phyloP scores from a whole-genome alignment of 2,113 vertebrate species.

The Choloepus hoffmanni region DNA sequence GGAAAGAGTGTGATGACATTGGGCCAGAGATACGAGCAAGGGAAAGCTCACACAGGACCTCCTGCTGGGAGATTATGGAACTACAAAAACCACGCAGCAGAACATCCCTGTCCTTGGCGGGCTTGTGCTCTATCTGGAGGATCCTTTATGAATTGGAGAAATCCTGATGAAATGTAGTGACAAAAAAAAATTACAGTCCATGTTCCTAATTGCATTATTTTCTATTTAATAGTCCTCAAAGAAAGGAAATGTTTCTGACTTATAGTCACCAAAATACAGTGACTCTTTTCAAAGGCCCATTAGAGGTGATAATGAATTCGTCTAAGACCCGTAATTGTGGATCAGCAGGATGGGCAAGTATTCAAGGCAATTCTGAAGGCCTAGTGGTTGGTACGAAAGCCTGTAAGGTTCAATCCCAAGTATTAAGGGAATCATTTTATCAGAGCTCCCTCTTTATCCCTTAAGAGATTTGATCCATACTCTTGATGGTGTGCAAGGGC shows the following conservation, averaged over 20 bases:
- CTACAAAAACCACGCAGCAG: neutral
- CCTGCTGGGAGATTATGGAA: neutral
- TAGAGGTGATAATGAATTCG: neutral
- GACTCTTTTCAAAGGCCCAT: neutral
- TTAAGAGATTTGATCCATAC: neutral
- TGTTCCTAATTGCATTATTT: neutral
- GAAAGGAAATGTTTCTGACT: neutral
- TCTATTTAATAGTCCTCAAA: neutral
- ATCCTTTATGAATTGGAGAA: neutral
- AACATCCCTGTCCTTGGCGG: neutral
- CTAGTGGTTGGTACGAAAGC: too few relatives aligned
- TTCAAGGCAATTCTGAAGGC: neutral
- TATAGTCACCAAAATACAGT: neutral
- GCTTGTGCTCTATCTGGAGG: neutral
- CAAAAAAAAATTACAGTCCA: neutral
- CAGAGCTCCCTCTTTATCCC: neutral
- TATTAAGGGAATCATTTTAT: too few relatives aligned
- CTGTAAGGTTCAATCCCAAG: neutral
- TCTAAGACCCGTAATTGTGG: neutral
- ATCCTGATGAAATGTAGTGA: neutral
- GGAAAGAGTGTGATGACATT: neutral
- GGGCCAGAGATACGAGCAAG: neutral
- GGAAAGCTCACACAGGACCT: neutral
- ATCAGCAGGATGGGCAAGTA: neutral
- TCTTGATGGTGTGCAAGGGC: neutral